Evolutionary conservation across 2,888 invertebrate genomes (phyloP).

Genomic region (Strigamia crassipes): DNA sequence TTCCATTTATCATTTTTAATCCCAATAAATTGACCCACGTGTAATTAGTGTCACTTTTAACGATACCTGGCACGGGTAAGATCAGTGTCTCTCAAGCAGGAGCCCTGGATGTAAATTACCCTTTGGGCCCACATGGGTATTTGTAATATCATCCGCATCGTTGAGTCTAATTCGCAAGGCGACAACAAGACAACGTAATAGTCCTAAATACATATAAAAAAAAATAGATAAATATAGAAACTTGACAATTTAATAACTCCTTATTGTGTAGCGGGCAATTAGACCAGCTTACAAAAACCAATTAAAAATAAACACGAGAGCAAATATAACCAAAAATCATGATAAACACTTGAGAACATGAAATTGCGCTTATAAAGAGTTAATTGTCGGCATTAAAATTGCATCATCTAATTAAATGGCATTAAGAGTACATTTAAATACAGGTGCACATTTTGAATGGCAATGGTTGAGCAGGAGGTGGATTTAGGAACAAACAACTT

Average conservation of each 20-base stretch:
- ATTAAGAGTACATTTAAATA: too few relatives aligned
- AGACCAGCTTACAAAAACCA: too few relatives aligned
- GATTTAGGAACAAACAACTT: too few relatives aligned
- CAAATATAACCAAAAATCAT: too few relatives aligned
- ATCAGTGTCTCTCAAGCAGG: constrained; percentile 94
- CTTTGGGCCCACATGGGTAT: constrained; percentile 95
- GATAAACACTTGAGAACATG: too few relatives aligned
- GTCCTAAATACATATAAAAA: constrained; percentile 67
- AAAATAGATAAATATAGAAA: not conserved
- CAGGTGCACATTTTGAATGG: too few relatives aligned
- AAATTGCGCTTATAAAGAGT: too few relatives aligned
- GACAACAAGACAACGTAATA: constrained; percentile 94
- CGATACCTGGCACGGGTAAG: constrained; percentile 76
- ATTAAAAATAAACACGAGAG: too few relatives aligned
- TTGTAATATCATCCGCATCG: constrained; percentile 97
- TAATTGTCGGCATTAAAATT: too few relatives aligned
- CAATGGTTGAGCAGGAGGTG: too few relatives aligned
- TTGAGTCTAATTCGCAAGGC: constrained; percentile 96
- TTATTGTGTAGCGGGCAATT: too few relatives aligned
- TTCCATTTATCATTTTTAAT: constrained; percentile 31
- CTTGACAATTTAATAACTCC: not conserved
- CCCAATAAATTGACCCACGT: constrained; percentile 34
- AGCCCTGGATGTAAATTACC: constrained; percentile 96
- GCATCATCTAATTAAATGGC: too few relatives aligned
- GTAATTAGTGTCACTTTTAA: constrained; percentile 23